phyloP scores from a whole-genome alignment of 2,797 vertebrate genomes.

The Bucorvus abyssinicus region DNA sequence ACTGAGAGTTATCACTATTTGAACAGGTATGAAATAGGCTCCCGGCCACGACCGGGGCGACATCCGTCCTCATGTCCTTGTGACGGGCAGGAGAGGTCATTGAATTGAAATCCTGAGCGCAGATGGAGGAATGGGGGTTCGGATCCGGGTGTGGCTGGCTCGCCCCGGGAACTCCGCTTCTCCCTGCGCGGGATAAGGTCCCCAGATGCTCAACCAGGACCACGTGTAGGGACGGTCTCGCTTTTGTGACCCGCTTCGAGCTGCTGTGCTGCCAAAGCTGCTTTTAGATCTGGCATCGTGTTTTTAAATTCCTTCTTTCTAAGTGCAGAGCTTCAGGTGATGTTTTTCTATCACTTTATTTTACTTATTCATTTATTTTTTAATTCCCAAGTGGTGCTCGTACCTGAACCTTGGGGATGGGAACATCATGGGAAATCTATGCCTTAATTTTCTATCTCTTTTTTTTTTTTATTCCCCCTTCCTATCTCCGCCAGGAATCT shows the following conservation, averaged over 20 bases:
- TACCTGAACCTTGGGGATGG: not conserved
- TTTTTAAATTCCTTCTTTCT: not conserved
- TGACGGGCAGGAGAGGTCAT: not conserved
- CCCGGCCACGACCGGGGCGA: not conserved
- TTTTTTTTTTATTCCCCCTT: not conserved
- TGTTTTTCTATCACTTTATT: not conserved
- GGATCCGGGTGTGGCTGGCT: not conserved
- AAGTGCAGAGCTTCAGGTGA: not conserved
- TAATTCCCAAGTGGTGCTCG: not conserved
- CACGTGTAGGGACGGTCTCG: accelerated
- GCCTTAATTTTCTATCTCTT: not conserved
- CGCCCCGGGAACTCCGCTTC: accelerated
- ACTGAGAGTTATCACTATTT: slow-evolving; percentile 11
- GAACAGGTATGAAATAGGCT: slow-evolving; percentile 13
- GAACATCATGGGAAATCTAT: not conserved
- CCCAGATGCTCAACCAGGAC: not conserved
- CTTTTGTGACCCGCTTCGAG: not conserved
- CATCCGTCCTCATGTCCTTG: not conserved
- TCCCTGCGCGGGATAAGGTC: accelerated
- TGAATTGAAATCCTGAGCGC: accelerated
- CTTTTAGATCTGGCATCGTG: not conserved
- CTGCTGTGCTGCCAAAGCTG: not conserved
- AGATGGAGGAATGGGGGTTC: accelerated
- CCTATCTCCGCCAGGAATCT: not conserved
- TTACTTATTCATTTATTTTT: not conserved